Conservation (phyloP, 2,113 vertebrate species). For the Myotis yumanensis region DNA sequence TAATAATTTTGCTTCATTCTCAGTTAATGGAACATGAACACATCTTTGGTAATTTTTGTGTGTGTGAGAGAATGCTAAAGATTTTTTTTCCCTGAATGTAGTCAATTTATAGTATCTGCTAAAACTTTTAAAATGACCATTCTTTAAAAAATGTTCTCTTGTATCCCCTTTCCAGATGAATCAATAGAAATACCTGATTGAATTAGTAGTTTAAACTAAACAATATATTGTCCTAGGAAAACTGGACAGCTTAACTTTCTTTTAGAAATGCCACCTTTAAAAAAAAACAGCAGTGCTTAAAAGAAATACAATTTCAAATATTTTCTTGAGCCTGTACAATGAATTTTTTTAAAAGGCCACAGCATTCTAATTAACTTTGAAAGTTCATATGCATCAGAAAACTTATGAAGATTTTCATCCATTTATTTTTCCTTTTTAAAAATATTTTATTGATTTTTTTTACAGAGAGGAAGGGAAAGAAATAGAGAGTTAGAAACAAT, state of each 20-base stretch:
- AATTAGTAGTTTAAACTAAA: constrained; percentile 50
- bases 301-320: constrained; percentile 52
- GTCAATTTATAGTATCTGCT: constrained; percentile 46
- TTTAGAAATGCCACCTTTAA: constrained; percentile 50
- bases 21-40: constrained; percentile 44
- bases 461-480: too few relatives aligned
- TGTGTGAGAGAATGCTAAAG: constrained; percentile 45
- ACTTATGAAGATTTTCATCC: constrained; percentile 14
- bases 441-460: too few relatives aligned
- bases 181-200: constrained; percentile 48
- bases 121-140: not conserved
- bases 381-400: constrained; percentile 29
- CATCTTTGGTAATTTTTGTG: constrained; percentile 39
- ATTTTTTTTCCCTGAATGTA: constrained; percentile 31
- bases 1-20: constrained; percentile 49
- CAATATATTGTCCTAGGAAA: not conserved
- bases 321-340: constrained; percentile 35
- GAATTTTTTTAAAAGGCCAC: constrained; percentile 29
- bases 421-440: constrained; percentile 62
- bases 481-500: too few relatives aligned
- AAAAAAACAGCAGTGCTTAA: constrained; percentile 23
- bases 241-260: constrained; percentile 35
- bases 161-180: constrained; percentile 50
- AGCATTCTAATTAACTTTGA: constrained; percentile 52
- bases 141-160: constrained; percentile 61